Evolutionary conservation across 2,888 invertebrate species (phyloP).

Genomic region (Caenorhabditis panamensis): DNA sequence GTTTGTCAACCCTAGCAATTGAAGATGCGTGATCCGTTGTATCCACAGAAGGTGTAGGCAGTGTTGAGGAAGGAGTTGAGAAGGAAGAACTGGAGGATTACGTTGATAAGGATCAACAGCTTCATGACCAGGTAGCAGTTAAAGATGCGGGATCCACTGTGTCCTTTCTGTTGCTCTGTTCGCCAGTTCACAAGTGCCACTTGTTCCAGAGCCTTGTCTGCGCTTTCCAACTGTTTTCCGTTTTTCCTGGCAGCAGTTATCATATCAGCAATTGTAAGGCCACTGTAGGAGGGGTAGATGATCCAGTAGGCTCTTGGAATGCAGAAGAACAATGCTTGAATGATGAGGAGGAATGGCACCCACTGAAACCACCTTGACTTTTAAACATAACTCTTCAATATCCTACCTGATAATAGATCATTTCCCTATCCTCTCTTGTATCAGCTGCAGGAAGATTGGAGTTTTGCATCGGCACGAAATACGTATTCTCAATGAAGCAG

Average conservation of each 20-base stretch:
- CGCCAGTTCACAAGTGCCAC: constrained; percentile 46
- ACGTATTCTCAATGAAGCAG: constrained; percentile 83
- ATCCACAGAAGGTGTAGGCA: constrained; percentile 80
- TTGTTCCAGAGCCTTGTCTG: constrained; percentile 44
- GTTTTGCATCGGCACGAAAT: constrained; percentile 75
- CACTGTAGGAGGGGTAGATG: constrained; percentile 68
- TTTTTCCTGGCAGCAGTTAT: constrained; percentile 46
- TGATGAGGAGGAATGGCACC: constrained; percentile 80
- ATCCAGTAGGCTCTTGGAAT: constrained; percentile 72
- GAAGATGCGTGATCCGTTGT: constrained; percentile 80
- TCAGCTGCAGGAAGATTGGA: constrained; percentile 61
- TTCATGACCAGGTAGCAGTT: constrained; percentile 72
- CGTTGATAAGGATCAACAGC: constrained; percentile 63
- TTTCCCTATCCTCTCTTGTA: constrained; percentile 59
- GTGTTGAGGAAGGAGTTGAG: constrained; percentile 74
- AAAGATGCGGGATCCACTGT: constrained; percentile 52
- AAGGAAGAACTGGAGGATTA: constrained; percentile 67
- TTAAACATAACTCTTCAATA: constrained; percentile 81
- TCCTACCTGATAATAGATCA: constrained; percentile 77
- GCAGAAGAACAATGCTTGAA: constrained; percentile 75
- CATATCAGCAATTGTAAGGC: constrained; percentile 61
- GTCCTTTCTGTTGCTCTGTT: constrained; percentile 24
- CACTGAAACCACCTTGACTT: constrained; percentile 70
- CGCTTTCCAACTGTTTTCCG: constrained; percentile 43
- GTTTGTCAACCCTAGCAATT: constrained; percentile 77